Conservation (phyloP, 1,140 invertebrate species). For the Nasonia longicornis region DNA sequence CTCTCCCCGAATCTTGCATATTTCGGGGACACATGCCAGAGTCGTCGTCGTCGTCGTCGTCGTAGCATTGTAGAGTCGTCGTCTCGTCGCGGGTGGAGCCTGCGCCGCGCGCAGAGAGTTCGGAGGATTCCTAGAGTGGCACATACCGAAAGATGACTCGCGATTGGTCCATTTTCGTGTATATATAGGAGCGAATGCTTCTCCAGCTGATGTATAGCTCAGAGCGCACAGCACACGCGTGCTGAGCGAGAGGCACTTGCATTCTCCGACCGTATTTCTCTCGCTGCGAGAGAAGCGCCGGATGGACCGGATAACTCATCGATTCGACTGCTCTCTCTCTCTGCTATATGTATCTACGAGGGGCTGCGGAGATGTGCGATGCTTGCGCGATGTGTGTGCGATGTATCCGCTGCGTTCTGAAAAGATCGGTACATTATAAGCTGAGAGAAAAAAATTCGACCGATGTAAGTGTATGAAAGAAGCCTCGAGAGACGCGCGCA, state of each 20-base stretch:
- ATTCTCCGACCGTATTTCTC: slow-evolving; percentile 37
- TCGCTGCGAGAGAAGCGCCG: not conserved
- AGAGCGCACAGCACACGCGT: not conserved
- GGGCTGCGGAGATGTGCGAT: no score
- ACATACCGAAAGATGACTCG: slow-evolving; percentile 43
- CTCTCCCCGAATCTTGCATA: slow-evolving; percentile 59
- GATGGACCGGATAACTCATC: slow-evolving; percentile 37
- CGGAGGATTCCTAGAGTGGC: slow-evolving; percentile 25
- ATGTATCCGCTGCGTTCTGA: no score
- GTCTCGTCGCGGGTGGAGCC: not conserved
- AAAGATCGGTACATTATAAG: no score
- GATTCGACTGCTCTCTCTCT: slow-evolving; percentile 5
- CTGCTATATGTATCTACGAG: no score
- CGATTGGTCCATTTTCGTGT: slow-evolving; percentile 43
- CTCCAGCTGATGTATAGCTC: not conserved
- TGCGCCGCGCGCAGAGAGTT: not conserved
- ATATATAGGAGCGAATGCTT: not conserved
- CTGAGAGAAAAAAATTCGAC: no score
- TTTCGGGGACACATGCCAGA: slow-evolving; percentile 55
- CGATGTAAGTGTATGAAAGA: no score
- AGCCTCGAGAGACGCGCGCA: not conserved
- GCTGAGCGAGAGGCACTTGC: not conserved
- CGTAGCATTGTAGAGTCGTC: slow-evolving; percentile 8
- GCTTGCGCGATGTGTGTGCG: no score
- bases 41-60: slow-evolving; percentile 48